Evolutionary conservation across 1,140 invertebrate species (phyloP).

Genomic region (Amphibalanus amphitrite): DNA sequence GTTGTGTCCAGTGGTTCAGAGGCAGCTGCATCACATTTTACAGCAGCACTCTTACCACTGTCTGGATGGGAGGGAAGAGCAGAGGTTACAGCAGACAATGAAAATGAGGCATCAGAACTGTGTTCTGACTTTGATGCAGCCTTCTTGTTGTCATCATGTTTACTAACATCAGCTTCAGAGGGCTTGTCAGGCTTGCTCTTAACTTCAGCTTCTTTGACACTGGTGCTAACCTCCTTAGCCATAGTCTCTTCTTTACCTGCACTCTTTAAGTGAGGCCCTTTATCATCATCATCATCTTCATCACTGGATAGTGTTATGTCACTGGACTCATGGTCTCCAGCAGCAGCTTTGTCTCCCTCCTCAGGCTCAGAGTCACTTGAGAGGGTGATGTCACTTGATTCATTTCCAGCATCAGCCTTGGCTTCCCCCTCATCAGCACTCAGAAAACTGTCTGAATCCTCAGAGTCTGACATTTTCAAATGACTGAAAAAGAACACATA

Average conservation of each 20-base stretch:
- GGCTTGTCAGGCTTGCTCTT: too few relatives aligned
- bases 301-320: background rate
- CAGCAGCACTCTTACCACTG: too few relatives aligned
- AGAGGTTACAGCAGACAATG: too few relatives aligned
- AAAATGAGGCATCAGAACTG: too few relatives aligned
- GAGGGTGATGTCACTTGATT: background rate
- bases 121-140: too few relatives aligned
- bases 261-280: background rate
- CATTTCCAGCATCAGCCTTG: background rate
- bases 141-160: too few relatives aligned
- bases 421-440: background rate
- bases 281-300: too few relatives aligned
- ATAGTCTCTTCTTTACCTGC: background rate
- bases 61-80: too few relatives aligned
- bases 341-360: background rate
- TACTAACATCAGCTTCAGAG: too few relatives aligned
- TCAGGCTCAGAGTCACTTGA: background rate
- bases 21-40: too few relatives aligned
- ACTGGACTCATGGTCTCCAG: background rate
- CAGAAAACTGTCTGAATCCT: background rate
- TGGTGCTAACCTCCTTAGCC: background rate
- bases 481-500: too few relatives aligned
- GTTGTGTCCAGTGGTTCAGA: too few relatives aligned
- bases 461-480: background rate
- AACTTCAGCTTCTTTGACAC: background rate